A percentile compares a stretch with the other conserved stretches of the same genome.
These are phyloP conservation scores for Drosophila mercatorum DNA, from an alignment of 2,888 invertebrate genomes.

Conservation along the genomic window DNA sequence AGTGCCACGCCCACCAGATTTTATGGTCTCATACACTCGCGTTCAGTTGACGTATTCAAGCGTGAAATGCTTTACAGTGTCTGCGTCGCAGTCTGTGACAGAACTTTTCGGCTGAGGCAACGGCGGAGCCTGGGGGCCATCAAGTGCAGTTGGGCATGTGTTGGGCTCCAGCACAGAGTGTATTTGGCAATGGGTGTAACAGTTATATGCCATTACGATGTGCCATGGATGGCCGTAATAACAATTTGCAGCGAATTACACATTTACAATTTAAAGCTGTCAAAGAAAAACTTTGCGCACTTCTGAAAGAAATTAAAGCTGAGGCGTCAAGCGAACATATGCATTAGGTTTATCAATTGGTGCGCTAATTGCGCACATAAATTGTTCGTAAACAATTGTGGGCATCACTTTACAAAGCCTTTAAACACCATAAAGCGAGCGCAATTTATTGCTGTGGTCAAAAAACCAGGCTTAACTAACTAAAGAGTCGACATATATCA, in stretches of 20 bases:
- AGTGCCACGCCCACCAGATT: conserved; percentile 17
- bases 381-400: conserved; percentile 5
- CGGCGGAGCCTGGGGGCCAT: conserved; percentile 20
- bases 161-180: conserved; percentile 15
- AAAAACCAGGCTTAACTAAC: conserved; percentile 14
- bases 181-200: conserved; percentile 15
- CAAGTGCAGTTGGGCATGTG: conserved; percentile 59
- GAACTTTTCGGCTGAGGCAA: background rate
- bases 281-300: conserved; percentile 6
- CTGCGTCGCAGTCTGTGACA: conserved; percentile 48
- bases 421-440: conserved; percentile 1
- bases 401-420: conserved; percentile 8
- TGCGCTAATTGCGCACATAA: background rate
- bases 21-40: conserved; percentile 38
- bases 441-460: conserved; percentile 21
- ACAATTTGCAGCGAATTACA: conserved; percentile 24
- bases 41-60: conserved; percentile 69
- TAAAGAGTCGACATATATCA: conserved; percentile 38
- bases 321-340: background rate
- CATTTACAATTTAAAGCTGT: conserved; percentile 40
- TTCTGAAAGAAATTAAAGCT: conserved; percentile 24
- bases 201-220: conserved; percentile 41
- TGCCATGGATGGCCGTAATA: conserved; percentile 57
- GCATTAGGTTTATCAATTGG: background rate
- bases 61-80: conserved; percentile 71